These are phyloP conservation scores for Sander vitreus DNA, from an alignment of 2,113 vertebrate genomes.

Conservation along the genomic window DNA sequence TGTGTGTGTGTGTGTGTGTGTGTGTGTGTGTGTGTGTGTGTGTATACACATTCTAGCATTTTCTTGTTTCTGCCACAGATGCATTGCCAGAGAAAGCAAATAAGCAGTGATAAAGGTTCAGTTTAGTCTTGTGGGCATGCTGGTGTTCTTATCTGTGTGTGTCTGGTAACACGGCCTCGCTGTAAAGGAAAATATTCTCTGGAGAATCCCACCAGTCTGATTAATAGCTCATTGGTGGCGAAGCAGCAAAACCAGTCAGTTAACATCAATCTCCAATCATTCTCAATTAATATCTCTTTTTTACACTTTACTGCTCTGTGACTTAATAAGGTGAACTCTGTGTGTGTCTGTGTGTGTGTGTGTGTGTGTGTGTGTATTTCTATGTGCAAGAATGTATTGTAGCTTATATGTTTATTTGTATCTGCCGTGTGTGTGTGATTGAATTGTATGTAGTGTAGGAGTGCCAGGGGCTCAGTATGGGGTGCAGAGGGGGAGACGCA, in stretches of 20 bases:
- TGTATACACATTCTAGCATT: conserved; percentile 31
- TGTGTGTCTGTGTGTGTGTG: conserved; percentile 25
- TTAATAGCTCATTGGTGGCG: conserved; percentile 36
- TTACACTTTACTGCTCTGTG: too few species aligned
- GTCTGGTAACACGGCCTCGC: neutral
- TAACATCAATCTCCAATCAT: conserved; percentile 50
- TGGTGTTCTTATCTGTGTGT: conserved; percentile 34
- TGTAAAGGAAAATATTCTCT: conserved; percentile 27
- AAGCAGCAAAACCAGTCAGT: conserved; percentile 32
- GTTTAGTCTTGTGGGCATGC: conserved; percentile 17
- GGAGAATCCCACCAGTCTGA: conserved; percentile 12
- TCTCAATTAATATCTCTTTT: conserved; percentile 35
- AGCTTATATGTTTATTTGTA: neutral
- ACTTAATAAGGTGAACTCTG: neutral
- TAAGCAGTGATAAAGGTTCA: conserved; percentile 46
- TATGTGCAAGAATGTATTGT: too few species aligned
- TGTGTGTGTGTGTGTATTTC: too few species aligned
- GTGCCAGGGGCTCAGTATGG: conserved; percentile 12
- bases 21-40: conserved; percentile 43
- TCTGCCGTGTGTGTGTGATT: conserved; percentile 11
- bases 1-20: conserved; percentile 39
- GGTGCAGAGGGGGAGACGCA: neutral
- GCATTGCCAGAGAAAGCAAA: conserved; percentile 26
- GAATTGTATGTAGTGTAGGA: neutral
- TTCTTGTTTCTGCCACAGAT: conserved; percentile 48